Base-by-base conservation (phyloP, 2,797 vertebrate genomes). In the Myotis myotis region DNA sequence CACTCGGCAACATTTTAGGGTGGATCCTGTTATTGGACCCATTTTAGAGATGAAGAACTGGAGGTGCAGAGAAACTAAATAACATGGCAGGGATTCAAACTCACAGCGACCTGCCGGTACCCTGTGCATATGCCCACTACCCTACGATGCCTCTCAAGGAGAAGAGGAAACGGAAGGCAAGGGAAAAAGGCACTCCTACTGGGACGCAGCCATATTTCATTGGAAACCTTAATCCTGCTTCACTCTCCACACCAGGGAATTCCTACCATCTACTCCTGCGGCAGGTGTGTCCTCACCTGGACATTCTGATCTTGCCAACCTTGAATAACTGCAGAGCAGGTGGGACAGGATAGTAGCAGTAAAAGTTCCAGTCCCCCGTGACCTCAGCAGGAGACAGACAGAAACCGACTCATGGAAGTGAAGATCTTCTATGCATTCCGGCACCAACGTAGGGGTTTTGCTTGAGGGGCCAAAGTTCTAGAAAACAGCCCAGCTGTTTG, bases 321-420 rank as follows among this genome's bases (percentile, higher is more conserved):
- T 11, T n/a, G 11, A 85, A 2, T 55, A 66, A 93, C 7, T 75
- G 15, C 22, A 44, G n/a, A 87, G 72, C 75, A 75, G 33, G 53
- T 51, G 53, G 78, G 7, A 25, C 6, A 72, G 51, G 44, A 70
- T 2, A 70, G 8, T 5, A n/a, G 20, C 30, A 38, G 20, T 41
- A 75, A 92, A 80, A 47, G 51, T 36, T 83, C 44, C 89, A 94
- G 23, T 89, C 82, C 86, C 11, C 51, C 68, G 30, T 2, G n/a
- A 70, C 82, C 23, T 95, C 71, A 28, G 82, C 51, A 72, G 71
- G 47, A 76, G 23, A 92, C 85, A 90, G 84, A 51, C 36, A 87
- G 89, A 95, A 75, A 71, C 30, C 0, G 6, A 82, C 44, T 79
- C 70, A 19, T 62, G 82, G 74, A 76, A 79, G 15, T n/a, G 68